phyloP scores from a whole-genome alignment of 1,140 invertebrate genomes.

The Euglossa dilemma region DNA sequence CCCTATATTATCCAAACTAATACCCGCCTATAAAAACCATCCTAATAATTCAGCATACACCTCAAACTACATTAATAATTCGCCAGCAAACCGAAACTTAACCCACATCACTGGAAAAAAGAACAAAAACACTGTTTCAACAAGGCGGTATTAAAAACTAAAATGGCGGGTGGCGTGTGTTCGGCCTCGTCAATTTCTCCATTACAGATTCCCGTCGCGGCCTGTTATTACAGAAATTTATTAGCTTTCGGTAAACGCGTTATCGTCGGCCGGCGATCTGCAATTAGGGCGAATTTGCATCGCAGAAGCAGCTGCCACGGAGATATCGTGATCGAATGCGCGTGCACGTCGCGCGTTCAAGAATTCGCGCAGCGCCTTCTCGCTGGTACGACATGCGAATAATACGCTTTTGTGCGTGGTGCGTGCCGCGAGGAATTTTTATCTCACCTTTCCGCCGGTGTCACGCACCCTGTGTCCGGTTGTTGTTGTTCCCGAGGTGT shows the following conservation, averaged over 20 bases:
- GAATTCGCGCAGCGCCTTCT: neutral
- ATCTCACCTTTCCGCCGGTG: neutral
- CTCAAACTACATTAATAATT: no score
- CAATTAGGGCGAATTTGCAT: slow-evolving; percentile 43
- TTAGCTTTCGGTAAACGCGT: slow-evolving; percentile 16
- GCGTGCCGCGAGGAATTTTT: slow-evolving; percentile 11
- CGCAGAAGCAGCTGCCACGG: slow-evolving; percentile 21
- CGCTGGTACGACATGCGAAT: neutral
- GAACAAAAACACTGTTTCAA: no score
- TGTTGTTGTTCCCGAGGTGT: neutral
- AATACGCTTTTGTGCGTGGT: neutral
- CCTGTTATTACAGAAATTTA: slow-evolving; percentile 43
- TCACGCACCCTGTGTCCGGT: slow-evolving; percentile 42
- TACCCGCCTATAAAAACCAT: no score
- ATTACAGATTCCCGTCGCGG: neutral
- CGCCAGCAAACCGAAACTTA: no score
- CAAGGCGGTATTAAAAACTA: no score
- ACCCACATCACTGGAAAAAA: no score
- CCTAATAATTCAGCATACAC: no score
- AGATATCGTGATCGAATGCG: slow-evolving; percentile 29
- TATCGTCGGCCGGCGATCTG: slow-evolving; percentile 20
- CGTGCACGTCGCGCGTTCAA: slow-evolving; percentile 4
- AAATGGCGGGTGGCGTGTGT: no score
- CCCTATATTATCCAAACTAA: no score
- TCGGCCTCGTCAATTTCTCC: slow-evolving; percentile 11